These are phyloP conservation scores for Sarcophaga peregrina DNA, from an alignment of 1,140 invertebrate species.

Conservation along the genomic window DNA sequence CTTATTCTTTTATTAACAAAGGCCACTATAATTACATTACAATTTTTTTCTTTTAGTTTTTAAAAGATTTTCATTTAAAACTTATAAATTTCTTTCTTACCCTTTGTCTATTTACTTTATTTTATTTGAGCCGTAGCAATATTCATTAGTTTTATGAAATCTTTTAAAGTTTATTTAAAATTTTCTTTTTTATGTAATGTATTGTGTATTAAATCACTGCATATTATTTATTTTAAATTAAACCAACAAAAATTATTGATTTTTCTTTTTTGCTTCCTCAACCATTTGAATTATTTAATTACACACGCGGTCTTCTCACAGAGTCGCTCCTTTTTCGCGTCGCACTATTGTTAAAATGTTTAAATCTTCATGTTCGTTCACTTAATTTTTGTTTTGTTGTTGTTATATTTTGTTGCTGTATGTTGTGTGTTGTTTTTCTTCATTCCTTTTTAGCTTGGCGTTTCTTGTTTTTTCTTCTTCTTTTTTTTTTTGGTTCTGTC, in stretches of 20 bases:
- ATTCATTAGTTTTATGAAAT: too few species aligned
- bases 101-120: neutral
- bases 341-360: conserved; percentile 24
- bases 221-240: too few species aligned
- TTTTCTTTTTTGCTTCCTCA: conserved; percentile 7
- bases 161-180: too few species aligned
- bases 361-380: conserved; percentile 18
- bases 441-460: neutral
- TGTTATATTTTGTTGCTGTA: conserved; percentile 2
- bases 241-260: conserved; percentile 16
- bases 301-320: neutral
- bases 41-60: too few species aligned
- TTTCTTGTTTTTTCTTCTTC: conserved; percentile 10
- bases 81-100: neutral
- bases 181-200: too few species aligned
- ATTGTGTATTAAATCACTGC: too few species aligned
- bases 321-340: conserved; percentile 20
- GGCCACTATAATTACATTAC: too few species aligned
- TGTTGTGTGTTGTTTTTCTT: too few species aligned
- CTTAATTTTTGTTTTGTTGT: conserved; percentile 10
- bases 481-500: neutral
- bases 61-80: neutral
- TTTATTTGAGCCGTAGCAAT: neutral
- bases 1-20: too few species aligned
- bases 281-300: neutral